phyloP scores from a whole-genome alignment of 2,797 vertebrate species.

The Pipistrellus pygmaeus region DNA sequence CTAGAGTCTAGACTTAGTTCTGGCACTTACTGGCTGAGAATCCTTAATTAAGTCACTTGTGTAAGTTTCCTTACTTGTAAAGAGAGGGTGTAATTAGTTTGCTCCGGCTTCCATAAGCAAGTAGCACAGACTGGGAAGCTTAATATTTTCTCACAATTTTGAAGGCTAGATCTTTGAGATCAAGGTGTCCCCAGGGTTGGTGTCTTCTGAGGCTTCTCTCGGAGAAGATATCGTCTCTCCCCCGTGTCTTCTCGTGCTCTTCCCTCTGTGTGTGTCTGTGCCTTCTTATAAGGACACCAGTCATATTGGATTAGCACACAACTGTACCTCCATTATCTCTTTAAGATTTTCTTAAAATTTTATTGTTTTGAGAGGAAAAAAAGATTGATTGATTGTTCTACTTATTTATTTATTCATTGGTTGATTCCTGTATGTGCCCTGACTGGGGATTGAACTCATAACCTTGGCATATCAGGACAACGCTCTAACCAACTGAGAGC shows the following conservation, averaged over 20 bases:
- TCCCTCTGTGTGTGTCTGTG: background rate
- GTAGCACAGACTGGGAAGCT: background rate
- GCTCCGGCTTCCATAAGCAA: background rate
- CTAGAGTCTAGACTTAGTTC: background rate
- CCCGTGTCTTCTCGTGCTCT: background rate
- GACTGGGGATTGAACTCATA: no score
- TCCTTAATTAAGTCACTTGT: background rate
- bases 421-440: no score
- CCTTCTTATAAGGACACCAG: background rate
- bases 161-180: background rate
- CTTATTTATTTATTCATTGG: no score
- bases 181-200: background rate
- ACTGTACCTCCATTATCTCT: background rate
- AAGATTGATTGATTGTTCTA: no score
- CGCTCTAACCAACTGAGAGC: no score
- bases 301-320: background rate
- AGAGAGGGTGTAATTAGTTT: background rate
- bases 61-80: background rate
- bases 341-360: no score
- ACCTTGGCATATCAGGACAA: no score
- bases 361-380: no score
- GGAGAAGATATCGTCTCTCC: background rate
- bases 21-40: background rate
- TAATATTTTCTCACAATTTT: background rate
- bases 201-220: background rate